Percentiles rank a stretch among this genome's conserved stretches.
Conservation (phyloP, 2,888 invertebrate genomes). For the Plagiodera versicolora region DNA sequence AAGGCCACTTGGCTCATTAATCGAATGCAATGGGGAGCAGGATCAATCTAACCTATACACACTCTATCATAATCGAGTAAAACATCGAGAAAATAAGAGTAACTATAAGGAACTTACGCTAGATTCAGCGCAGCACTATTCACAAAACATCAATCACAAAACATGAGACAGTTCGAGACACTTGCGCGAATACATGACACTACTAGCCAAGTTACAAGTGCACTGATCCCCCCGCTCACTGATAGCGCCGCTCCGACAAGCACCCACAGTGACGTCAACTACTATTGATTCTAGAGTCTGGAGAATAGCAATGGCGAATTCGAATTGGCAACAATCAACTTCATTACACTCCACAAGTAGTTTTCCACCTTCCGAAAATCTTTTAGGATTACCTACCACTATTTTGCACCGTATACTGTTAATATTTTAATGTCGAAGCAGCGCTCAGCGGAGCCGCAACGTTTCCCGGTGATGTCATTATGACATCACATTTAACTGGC, state of each 20-base stretch:
- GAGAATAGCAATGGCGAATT: slow-evolving; percentile 49
- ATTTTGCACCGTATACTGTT: slow-evolving; percentile 25
- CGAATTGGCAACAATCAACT: slow-evolving; percentile 34
- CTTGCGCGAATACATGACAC: slow-evolving; percentile 57
- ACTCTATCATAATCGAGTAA: slow-evolving; percentile 18
- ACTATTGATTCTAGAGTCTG: slow-evolving; percentile 53
- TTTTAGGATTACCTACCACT: slow-evolving; percentile 16
- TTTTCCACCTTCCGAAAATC: background rate
- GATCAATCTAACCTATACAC: slow-evolving; percentile 31
- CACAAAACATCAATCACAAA: slow-evolving; percentile 51
- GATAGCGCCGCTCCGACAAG: slow-evolving; percentile 51
- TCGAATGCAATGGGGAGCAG: slow-evolving; percentile 35
- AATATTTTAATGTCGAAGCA: slow-evolving; percentile 21
- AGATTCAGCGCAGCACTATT: slow-evolving; percentile 50
- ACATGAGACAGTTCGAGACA: slow-evolving; percentile 54
- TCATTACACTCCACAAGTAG: background rate
- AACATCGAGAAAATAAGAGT: slow-evolving; percentile 13
- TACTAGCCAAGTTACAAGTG: slow-evolving; percentile 58
- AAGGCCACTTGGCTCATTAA: slow-evolving; percentile 55
- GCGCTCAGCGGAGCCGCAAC: slow-evolving; percentile 43
- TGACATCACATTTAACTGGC: slow-evolving; percentile 57
- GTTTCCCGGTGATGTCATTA: slow-evolving; percentile 58
- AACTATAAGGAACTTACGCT: slow-evolving; percentile 47
- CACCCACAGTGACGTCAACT: slow-evolving; percentile 54
- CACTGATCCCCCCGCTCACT: slow-evolving; percentile 52